These are phyloP conservation scores for Onthophagus taurus DNA, from an alignment of 1,140 invertebrate genomes.

Conservation along the genomic window DNA sequence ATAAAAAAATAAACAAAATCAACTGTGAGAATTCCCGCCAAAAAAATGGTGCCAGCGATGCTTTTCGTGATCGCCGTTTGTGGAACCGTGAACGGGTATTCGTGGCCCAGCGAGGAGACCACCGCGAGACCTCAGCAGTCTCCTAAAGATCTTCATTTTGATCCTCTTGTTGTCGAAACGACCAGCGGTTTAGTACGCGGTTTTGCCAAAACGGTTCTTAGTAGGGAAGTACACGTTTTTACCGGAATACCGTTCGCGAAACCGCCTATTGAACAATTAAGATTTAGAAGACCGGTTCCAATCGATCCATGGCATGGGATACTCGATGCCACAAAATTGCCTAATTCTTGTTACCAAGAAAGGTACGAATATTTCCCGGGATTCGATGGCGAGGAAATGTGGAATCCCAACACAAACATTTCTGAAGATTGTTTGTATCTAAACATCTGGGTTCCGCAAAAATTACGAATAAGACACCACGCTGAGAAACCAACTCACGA, in stretches of 20 bases:
- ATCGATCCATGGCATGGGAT: conserved; percentile 79
- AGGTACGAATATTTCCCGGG: conserved; percentile 80
- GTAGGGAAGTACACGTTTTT: conserved; percentile 78
- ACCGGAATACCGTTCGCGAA: conserved; percentile 93
- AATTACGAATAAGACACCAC: conserved; percentile 57
- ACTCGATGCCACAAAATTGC: conserved; percentile 64
- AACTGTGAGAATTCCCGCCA: neutral
- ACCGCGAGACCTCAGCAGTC: conserved; percentile 42
- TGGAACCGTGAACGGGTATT: conserved; percentile 26
- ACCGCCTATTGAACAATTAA: conserved; percentile 74
- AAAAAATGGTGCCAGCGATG: conserved; percentile 8
- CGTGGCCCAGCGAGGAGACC: conserved; percentile 37
- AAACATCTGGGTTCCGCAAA: conserved; percentile 84
- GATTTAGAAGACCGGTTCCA: conserved; percentile 79
- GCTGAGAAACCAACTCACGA: conserved; percentile 44
- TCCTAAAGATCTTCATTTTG: conserved; percentile 50
- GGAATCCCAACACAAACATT: conserved; percentile 88
- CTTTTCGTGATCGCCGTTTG: conserved; percentile 15
- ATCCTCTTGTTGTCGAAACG: conserved; percentile 69
- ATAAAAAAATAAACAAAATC: too few relatives aligned
- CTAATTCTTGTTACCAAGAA: conserved; percentile 79
- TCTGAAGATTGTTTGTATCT: conserved; percentile 91
- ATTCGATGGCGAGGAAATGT: conserved; percentile 88
- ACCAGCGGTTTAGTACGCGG: conserved; percentile 69
- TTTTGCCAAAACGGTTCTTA: conserved; percentile 61